phyloP scores from a whole-genome alignment of 2,113 vertebrate species.

The Epinephelus moara region DNA sequence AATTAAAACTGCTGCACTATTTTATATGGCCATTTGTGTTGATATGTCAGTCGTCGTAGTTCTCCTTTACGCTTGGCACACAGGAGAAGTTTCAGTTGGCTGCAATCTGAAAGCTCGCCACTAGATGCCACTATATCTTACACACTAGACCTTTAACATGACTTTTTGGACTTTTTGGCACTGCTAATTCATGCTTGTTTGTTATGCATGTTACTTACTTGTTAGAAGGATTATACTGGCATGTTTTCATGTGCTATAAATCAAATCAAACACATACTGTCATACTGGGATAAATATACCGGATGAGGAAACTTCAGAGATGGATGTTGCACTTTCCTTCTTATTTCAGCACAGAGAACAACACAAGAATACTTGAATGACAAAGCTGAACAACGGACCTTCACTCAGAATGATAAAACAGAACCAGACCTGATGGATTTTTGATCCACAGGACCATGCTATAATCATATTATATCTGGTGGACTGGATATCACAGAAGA shows the following conservation, averaged over 20 bases:
- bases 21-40: no score
- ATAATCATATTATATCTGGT: not conserved
- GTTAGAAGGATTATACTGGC: not conserved
- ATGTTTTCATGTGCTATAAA: not conserved
- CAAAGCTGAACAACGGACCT: not conserved
- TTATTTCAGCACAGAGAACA: not conserved
- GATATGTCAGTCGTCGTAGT: no score
- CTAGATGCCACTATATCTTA: no score
- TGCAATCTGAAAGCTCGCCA: no score
- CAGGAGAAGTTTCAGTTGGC: no score
- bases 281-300: no score
- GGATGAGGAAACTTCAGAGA: not conserved
- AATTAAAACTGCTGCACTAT: no score
- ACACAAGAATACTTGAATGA: not conserved
- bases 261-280: not conserved
- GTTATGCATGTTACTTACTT: not conserved
- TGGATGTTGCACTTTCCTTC: not conserved
- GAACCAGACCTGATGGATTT: constrained; percentile 9
- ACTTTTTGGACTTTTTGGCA: no score
- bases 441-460: not conserved
- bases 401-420: constrained; percentile 19
- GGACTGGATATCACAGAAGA: not conserved
- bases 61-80: no score
- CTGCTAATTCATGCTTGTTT: not conserved
- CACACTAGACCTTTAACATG: no score